A percentile compares a stretch with the other conserved stretches of the same genome.
Evolutionary conservation across 2,888 invertebrate genomes (phyloP).

Genomic region (Cantharis flavilabris): DNA sequence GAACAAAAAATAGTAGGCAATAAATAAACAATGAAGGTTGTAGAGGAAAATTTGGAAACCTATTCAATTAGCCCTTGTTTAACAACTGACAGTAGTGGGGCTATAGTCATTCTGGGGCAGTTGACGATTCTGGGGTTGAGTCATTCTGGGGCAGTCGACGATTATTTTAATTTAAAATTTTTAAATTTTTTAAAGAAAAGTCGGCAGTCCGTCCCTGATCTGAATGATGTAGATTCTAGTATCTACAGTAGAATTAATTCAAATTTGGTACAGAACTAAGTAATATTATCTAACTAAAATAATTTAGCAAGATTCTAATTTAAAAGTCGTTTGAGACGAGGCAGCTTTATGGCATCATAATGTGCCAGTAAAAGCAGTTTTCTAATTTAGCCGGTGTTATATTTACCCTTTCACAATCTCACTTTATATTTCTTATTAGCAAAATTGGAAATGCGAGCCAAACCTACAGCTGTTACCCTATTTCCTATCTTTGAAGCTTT

Average conservation of each 20-base stretch:
- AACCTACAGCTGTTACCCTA: not conserved
- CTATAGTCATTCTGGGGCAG: no score
- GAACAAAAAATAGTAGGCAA: no score
- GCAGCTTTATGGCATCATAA: not conserved
- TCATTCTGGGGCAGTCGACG: no score
- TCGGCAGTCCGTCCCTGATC: not conserved
- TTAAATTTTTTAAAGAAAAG: no score
- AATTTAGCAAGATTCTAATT: not conserved
- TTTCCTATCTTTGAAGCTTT: not conserved
- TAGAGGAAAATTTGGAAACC: no score
- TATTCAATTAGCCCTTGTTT: no score
- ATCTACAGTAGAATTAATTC: not conserved
- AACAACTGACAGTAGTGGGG: no score
- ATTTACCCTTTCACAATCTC: not conserved
- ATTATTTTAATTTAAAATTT: no score
- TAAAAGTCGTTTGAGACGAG: not conserved
- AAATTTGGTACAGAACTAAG: not conserved
- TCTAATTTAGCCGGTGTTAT: not conserved
- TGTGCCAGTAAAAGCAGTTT: not conserved
- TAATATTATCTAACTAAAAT: not conserved
- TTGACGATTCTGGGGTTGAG: no score
- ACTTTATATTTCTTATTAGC: not conserved
- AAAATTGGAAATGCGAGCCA: not conserved
- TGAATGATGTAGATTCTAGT: not conserved
- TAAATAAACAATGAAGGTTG: no score